Evolutionary conservation across 2,888 invertebrate genomes (phyloP).

Genomic region (Nasonovia ribisnigri): DNA sequence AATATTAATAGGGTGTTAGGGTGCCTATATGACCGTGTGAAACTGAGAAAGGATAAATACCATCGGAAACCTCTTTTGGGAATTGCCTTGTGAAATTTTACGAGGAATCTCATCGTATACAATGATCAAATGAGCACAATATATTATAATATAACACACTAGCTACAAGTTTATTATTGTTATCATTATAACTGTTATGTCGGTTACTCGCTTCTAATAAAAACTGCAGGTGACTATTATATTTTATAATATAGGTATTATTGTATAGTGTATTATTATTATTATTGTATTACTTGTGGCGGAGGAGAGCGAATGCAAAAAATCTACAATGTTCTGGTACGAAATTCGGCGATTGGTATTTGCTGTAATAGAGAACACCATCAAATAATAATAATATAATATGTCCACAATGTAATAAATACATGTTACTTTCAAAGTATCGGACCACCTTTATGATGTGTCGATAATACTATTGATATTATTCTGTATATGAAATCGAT

Average conservation of each 20-base stretch:
- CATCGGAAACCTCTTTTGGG: constrained; percentile 25
- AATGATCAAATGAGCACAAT: constrained; percentile 6
- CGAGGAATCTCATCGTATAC: not conserved
- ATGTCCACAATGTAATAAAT: not conserved
- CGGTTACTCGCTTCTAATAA: not conserved
- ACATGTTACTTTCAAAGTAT: not conserved
- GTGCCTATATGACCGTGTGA: constrained; percentile 13
- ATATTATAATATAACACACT: not conserved
- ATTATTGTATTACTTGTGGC: not conserved
- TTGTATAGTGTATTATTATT: not conserved
- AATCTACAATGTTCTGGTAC: not conserved
- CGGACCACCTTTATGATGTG: constrained; percentile 17
- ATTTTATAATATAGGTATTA: not conserved
- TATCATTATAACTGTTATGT: constrained; percentile 25
- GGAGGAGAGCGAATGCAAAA: not conserved
- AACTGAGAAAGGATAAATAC: constrained; percentile 41
- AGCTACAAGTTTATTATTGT: not conserved
- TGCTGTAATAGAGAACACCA: not conserved
- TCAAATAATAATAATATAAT: constrained; percentile 23
- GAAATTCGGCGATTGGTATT: not conserved
- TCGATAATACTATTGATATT: constrained; percentile 3
- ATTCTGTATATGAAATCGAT: not conserved
- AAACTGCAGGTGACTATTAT: constrained; percentile 20
- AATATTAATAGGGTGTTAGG: not conserved
- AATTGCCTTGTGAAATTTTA: not conserved